These are phyloP conservation scores for Colaptes auratus DNA, from an alignment of 2,113 vertebrate genomes.

Conservation along the genomic window DNA sequence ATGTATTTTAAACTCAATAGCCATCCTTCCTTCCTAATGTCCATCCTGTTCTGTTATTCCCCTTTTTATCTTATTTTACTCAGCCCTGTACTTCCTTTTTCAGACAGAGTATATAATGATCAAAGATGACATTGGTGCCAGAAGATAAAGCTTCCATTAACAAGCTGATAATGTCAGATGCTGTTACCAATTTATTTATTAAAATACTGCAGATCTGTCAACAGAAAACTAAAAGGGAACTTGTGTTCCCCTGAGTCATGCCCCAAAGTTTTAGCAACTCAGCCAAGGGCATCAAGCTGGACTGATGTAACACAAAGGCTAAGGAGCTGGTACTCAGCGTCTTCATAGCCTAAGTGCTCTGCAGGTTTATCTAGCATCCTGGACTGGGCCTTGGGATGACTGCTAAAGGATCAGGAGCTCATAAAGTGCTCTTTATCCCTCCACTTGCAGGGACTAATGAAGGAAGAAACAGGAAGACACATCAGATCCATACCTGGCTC, in stretches of 20 bases:
- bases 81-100: neutral
- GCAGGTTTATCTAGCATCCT: neutral
- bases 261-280: neutral
- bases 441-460: too few relatives aligned
- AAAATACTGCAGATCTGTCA: neutral
- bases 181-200: neutral
- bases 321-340: neutral
- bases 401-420: too few relatives aligned
- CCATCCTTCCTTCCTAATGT: neutral
- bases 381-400: too few relatives aligned
- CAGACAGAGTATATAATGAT: neutral
- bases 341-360: neutral
- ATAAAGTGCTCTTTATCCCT: neutral
- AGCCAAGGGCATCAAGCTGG: neutral
- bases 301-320: neutral
- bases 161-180: neutral
- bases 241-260: neutral
- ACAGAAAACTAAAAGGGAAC: neutral
- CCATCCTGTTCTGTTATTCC: neutral
- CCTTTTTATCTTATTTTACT: neutral
- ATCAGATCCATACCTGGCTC: neutral
- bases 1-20: neutral
- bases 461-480: neutral
- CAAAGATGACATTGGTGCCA: neutral
- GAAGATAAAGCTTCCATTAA: conserved; percentile 19